Evolutionary conservation across 2,113 vertebrate genomes (phyloP), one percentile per base, ranked within the genome.

Genomic region (Ophiodon elongatus): DNA sequence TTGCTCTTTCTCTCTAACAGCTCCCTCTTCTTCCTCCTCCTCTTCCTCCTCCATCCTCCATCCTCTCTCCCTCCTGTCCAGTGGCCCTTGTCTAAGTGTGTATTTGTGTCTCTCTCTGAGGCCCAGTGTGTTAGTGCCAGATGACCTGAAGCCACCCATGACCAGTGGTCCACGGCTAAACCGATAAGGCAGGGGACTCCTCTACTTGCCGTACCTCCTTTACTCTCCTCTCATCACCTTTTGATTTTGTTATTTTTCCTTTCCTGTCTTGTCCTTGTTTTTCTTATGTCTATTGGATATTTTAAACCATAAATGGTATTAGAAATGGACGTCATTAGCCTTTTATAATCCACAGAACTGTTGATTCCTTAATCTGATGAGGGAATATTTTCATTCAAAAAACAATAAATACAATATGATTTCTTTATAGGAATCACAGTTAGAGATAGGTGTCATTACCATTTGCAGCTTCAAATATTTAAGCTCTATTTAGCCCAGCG

Each of bases 81-180:
- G 50, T 92, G 85, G 76, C 71, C 86, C 86, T 92, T 87, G 82
- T 89, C 83, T 90, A 90, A 94, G 86, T 79, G 59, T 80, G 71
- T 83, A 82, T 85, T 88, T 87, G 76, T 78, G 79, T 60, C 65
- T 77, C 74, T 74, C 76, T 88, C 82, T 76, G 87, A 86, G 75
- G 79, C 75, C 52, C 75, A 73, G 73, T 85, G 74, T 79, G 76
- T 92, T 93, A 89, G 70, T 93, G 86, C 85, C 89, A 91, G 82
- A 87, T 92, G 92, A 93, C 91, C 88, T 84, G 43, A 87, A 84
- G 85, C 64, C 78, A 85, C 77, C 78, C 82, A 87, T 72, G 74
- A 74, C 78, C 79, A 86, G 60, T 82, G 80, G 84, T 76, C 90
- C 85, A 90, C 25, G 9, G 72, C 85, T 88, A 92, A 92, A 92